A percentile compares a stretch with the other conserved stretches of the same genome.
Evolutionary conservation across 2,113 vertebrate species (phyloP).

Genomic region (Spermophilus dauricus): DNA sequence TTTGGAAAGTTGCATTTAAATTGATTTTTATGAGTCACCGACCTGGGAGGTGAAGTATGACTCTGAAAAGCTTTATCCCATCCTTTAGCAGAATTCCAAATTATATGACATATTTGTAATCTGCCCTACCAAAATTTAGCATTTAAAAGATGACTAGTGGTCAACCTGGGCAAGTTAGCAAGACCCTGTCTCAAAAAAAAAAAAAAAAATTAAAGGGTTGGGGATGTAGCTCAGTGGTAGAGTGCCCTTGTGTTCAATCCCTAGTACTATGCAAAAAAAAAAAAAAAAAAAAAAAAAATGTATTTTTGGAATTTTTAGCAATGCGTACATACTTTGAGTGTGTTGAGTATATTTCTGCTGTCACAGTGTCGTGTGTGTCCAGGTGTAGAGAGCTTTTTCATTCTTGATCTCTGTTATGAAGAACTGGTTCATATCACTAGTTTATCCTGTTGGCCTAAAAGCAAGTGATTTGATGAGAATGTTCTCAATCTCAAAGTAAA

Average conservation of each 20-base stretch:
- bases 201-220: too few species aligned
- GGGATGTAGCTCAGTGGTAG: too few species aligned
- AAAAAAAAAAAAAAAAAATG: too few species aligned
- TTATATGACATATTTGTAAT: background rate
- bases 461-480: background rate
- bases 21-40: background rate
- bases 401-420: background rate
- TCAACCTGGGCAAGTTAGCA: too few species aligned
- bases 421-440: background rate
- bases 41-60: background rate
- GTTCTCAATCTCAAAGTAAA: background rate
- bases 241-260: too few species aligned
- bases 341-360: background rate
- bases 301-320: background rate
- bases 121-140: background rate
- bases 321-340: rapidly evolving
- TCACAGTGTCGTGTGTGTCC: background rate
- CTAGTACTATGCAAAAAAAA: too few species aligned
- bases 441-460: background rate
- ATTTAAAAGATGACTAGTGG: background rate
- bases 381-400: background rate
- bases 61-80: background rate
- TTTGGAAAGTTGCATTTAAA: background rate
- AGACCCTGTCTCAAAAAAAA: too few species aligned
- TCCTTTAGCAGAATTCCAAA: background rate